phyloP scores from a whole-genome alignment of 1,140 invertebrate species.

The Nebria ingens region DNA sequence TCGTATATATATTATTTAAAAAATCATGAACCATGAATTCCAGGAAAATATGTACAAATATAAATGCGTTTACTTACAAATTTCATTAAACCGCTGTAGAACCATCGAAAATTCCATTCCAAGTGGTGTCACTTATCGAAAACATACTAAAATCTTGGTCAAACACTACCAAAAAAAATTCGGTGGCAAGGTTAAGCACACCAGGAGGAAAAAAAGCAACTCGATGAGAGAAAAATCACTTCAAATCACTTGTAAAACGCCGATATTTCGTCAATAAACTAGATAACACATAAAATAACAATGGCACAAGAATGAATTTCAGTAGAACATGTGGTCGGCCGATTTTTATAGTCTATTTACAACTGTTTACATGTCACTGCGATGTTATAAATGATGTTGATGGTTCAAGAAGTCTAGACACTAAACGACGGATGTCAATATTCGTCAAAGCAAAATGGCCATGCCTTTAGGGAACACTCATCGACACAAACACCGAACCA shows the following conservation, averaged over 20 bases:
- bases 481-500: conserved; percentile 12
- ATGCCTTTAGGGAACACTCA: conserved; percentile 30
- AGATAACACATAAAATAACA: conserved; percentile 16
- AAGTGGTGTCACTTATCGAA: neutral
- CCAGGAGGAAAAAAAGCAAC: conserved; percentile 21
- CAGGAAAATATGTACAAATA: neutral
- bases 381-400: conserved; percentile 34
- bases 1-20: too few relatives aligned
- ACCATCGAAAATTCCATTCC: neutral
- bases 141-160: neutral
- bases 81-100: neutral
- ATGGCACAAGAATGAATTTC: conserved; percentile 10
- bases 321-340: conserved; percentile 23
- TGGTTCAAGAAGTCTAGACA: conserved; percentile 31
- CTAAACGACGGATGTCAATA: conserved; percentile 36
- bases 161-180: neutral
- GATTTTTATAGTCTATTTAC: conserved; percentile 23
- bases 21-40: too few relatives aligned
- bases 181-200: conserved; percentile 22
- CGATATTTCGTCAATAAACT: conserved; percentile 11
- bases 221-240: conserved; percentile 14
- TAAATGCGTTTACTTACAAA: neutral
- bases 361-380: conserved; percentile 37
- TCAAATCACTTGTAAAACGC: conserved; percentile 12
- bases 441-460: conserved; percentile 39